Evolutionary conservation across 2,113 vertebrate species (phyloP), one percentile per base, ranked within the genome.

Genomic region (Holacanthus passer): DNA sequence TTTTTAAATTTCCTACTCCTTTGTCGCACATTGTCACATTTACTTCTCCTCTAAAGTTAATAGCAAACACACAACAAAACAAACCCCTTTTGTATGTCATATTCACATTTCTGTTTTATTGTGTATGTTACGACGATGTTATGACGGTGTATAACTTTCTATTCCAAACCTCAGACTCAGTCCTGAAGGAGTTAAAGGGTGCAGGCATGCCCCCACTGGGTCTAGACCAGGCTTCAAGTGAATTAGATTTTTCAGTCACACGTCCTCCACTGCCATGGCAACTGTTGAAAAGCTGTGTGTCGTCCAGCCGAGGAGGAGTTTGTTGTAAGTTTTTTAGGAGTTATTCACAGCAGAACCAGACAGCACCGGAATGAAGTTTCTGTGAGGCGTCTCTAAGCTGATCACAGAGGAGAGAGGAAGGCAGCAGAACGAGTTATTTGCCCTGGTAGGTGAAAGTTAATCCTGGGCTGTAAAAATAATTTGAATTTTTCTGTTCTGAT

Each of bases 271-370:
- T 70, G 82, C 86, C 87, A 93, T 94, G 89, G 82, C 74, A 90
- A 95, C 94, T 1, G 62, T 35, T 85, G 74, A 87, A 88, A 86
- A 90, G 84, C 79, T 68, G 74, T 31, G 67, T 53, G 79, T 48
- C 20, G 55, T 48, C 75, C 82, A 73, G 77, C 66, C 45, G 45
- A 72, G 87, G 84, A 84, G 80, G 89, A 82, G 81, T 78, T 83
- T 66, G 68, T 71, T 63, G 79, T 63, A 83, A 91, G 92, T 89
- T 89, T 89, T 89, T 80, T 19, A 63, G 47, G 45, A 83, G 72
- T 76, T 87, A 73, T 85, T 78, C 89, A 65, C 67, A 39, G 55
- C 73, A 75, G 82, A 95, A 94, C 94, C 88, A 75, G 94, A 91
- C 89, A 62, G 87, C 63, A 3, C 93, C 81, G 85, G 94, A 85